Evolutionary conservation across 2,797 vertebrate species (phyloP).

Genomic region (Anableps anableps): DNA sequence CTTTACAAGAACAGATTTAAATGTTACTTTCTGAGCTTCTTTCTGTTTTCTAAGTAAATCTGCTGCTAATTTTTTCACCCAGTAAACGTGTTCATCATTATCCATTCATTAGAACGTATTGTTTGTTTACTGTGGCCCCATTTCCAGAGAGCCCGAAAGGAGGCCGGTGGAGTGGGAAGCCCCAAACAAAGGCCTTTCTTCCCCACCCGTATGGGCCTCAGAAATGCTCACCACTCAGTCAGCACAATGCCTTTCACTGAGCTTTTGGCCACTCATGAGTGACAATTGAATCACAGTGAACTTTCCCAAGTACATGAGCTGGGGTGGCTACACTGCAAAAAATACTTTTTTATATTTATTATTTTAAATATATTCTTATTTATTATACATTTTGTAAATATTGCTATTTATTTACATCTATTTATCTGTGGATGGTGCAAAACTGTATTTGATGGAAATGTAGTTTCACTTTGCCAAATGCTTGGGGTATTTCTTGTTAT

Average conservation of each 20-base stretch:
- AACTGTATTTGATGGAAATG: background rate
- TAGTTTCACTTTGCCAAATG: background rate
- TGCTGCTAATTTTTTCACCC: conserved; percentile 76
- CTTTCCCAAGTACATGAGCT: conserved; percentile 85
- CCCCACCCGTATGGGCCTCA: conserved; percentile 83
- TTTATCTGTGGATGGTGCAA: background rate
- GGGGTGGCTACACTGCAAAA: conserved; percentile 65
- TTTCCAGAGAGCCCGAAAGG: conserved; percentile 85
- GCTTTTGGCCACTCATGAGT: conserved; percentile 87
- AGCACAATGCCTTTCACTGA: conserved; percentile 84
- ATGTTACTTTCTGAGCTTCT: conserved; percentile 66
- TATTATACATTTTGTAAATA: no score
- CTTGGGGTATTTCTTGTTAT: background rate
- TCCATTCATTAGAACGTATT: conserved; percentile 86
- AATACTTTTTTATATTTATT: background rate
- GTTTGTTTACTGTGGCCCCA: conserved; percentile 91
- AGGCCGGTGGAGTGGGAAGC: conserved; percentile 85
- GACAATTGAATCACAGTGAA: conserved; percentile 91
- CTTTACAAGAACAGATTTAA: conserved; percentile 56
- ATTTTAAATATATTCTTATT: background rate
- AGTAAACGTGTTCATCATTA: conserved; percentile 88
- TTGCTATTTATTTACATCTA: background rate
- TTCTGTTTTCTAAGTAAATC: conserved; percentile 69
- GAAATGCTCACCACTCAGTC: conserved; percentile 87
- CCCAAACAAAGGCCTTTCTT: conserved; percentile 89